Conservation (phyloP, 2,888 invertebrate species). For the Dicranocentrus wangi region DNA sequence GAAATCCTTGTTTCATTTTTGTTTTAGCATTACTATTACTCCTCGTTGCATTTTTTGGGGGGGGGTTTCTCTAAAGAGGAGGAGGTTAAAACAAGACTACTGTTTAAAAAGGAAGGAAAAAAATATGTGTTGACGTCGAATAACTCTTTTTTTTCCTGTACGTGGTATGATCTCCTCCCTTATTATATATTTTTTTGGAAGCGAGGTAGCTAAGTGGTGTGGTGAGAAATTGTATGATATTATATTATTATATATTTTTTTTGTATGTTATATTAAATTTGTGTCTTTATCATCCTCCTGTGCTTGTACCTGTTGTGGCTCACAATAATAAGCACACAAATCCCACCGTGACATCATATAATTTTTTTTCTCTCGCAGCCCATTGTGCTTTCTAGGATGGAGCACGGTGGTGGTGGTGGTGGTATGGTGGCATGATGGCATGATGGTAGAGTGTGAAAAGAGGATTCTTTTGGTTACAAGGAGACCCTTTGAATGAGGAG, state of each 20-base stretch:
- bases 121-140: too few relatives aligned
- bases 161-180: slow-evolving; percentile 10
- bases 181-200: too few relatives aligned
- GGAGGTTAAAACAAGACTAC: too few relatives aligned
- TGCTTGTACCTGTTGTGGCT: slow-evolving; percentile 16
- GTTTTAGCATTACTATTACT: neutral
- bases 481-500: too few relatives aligned
- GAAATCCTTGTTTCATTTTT: neutral
- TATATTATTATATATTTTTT: neutral
- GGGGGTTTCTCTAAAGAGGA: too few relatives aligned
- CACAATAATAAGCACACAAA: slow-evolving; percentile 14
- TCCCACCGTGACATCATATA: slow-evolving; percentile 21
- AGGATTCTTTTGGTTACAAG: too few relatives aligned
- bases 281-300: neutral
- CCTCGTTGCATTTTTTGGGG: too few relatives aligned
- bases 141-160: neutral
- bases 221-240: neutral
- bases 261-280: neutral
- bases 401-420: too few relatives aligned
- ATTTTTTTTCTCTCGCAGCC: neutral
- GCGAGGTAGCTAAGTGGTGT: too few relatives aligned
- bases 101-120: too few relatives aligned
- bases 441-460: too few relatives aligned
- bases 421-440: too few relatives aligned
- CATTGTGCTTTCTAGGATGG: neutral